Percentiles rank a stretch among this genome's conserved stretches.
Evolutionary conservation across 2,113 vertebrate genomes (phyloP).

Genomic region (Pseudopipra pipra): DNA sequence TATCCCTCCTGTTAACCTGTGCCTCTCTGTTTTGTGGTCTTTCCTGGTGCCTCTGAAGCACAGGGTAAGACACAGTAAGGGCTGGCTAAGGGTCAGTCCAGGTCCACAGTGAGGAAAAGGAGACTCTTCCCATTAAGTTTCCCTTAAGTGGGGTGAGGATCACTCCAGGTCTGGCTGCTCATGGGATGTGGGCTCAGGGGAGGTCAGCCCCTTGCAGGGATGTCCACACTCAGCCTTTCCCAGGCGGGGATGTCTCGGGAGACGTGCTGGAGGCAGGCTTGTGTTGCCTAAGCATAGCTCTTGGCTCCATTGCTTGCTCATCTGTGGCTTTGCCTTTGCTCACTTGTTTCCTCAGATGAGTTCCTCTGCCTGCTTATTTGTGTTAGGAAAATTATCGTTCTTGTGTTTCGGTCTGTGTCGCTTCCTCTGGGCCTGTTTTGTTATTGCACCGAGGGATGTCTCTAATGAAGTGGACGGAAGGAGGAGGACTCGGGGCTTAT

Average conservation of each 20-base stretch:
- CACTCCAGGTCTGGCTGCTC: neutral
- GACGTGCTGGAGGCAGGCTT: neutral
- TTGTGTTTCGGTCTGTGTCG: conserved; percentile 48
- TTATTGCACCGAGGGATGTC: conserved; percentile 40
- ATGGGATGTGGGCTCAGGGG: accelerated
- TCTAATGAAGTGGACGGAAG: conserved; percentile 36
- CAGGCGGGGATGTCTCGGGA: neutral
- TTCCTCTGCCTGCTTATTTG: conserved; percentile 56
- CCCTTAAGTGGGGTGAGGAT: neutral
- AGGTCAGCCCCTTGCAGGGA: neutral
- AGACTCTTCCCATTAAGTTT: neutral
- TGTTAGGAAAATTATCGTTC: conserved; percentile 55
- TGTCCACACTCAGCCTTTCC: neutral
- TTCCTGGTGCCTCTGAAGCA: neutral
- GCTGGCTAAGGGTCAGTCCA: neutral
- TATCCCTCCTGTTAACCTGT: neutral
- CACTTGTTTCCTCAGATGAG: conserved; percentile 50
- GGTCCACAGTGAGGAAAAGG: neutral
- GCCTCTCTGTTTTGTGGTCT: neutral
- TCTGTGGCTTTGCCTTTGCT: conserved; percentile 56
- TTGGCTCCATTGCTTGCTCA: neutral
- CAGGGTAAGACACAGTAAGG: neutral
- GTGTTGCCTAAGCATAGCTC: neutral
- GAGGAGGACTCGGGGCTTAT: conserved; percentile 33
- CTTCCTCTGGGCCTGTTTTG: conserved; percentile 58